Base-by-base conservation (phyloP, 2,797 vertebrate species). In the Scarus forsteni region DNA sequence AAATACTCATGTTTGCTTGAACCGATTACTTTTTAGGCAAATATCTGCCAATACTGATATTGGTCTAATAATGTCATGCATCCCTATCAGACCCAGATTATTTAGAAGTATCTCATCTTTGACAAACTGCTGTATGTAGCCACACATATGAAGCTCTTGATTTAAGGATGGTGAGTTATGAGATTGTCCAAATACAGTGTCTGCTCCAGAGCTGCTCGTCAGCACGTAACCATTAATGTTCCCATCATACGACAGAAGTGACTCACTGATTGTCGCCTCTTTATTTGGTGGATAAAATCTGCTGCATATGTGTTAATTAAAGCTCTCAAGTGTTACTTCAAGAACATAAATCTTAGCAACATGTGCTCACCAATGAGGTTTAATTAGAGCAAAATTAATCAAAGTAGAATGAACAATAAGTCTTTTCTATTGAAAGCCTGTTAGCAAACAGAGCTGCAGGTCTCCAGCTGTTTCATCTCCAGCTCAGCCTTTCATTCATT, bases 371-470 rank as follows among this genome's bases (percentile, higher is more conserved):
- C 42, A 13, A 7, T 36, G 5, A 50, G 13, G 9, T 14, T 34
- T 51, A 56, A 79, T 64, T 54, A 65, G 15, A 67, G 11, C 58
- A 57, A 15, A 70, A 34, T 56, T 6, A 69, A 74, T 71, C 51
- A 70, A 57, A 67, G 61, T 59, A 3, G 52, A 70, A 66, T 60
- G 18, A 77, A 75, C 68, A 1, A 10, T 12, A 18, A 34, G 8
- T 3, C 18, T 57, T 54, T 44, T 27, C 52, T 15, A 36, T 35
- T 61, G 7, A 70, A 54, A 58, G 45, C 60, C 54, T 34, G 19
- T 36, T 58, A 57, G 58, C 16, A 61, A 70, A 70, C 45, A 10
- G 7, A 3, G 1, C 15, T 48, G 0, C 67, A 44, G 60, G 45
- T 55, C 46, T 15, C 3, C 0, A 15, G 10, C 15, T 27, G 7